Conservation (phyloP, 2,113 vertebrate genomes). For the Pituophis catenifer region DNA sequence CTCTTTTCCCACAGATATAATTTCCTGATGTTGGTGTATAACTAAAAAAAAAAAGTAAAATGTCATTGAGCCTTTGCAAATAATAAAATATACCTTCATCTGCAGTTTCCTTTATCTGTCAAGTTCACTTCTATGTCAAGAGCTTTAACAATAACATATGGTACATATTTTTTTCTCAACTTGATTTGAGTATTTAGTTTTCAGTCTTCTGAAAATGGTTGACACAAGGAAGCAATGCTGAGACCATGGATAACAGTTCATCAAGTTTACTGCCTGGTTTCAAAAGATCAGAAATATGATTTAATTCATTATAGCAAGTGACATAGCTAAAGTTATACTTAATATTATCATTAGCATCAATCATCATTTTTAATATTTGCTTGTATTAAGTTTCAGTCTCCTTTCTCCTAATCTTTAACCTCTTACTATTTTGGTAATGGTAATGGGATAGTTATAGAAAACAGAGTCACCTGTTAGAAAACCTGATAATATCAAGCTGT, state of each 20-base stretch:
- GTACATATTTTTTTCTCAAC: background rate
- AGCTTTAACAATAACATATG: constrained; percentile 2
- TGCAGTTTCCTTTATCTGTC: background rate
- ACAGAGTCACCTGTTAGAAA: background rate
- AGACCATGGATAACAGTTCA: background rate
- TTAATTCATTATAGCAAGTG: background rate
- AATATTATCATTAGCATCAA: background rate
- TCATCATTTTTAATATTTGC: background rate
- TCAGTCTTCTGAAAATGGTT: constrained; percentile 13
- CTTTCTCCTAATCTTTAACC: background rate
- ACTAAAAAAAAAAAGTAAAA: constrained; percentile 27
- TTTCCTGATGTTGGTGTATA: background rate
- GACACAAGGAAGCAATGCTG: background rate
- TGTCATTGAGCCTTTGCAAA: background rate
- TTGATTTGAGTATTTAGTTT: constrained; percentile 21
- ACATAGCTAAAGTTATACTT: background rate
- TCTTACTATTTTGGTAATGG: background rate
- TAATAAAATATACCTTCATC: background rate
- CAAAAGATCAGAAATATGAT: background rate
- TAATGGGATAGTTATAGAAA: background rate
- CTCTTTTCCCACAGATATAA: background rate
- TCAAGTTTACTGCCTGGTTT: constrained; percentile 21
- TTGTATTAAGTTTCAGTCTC: background rate
- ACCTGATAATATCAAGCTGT: background rate
- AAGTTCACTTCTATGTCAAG: constrained; percentile 28